A percentile compares a stretch with the other conserved stretches of the same genome.
These are phyloP conservation scores for Mixornis gularis DNA, from an alignment of 2,113 vertebrate species.

Conservation along the genomic window DNA sequence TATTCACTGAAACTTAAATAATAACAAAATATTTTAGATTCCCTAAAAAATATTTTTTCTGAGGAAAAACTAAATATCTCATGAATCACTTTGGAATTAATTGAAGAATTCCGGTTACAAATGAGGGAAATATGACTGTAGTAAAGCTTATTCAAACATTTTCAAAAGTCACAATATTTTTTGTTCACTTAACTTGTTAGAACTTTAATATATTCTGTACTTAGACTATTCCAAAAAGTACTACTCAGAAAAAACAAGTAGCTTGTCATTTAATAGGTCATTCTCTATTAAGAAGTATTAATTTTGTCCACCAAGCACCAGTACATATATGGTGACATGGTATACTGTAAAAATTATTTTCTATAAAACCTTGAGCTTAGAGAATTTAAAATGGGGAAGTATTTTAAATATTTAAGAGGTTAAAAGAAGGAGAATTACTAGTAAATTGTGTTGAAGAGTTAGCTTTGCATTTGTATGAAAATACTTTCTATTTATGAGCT, in stretches of 20 bases:
- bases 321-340: background rate
- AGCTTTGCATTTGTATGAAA: background rate
- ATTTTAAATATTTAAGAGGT: background rate
- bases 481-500: background rate
- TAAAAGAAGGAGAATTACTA: fast-evolving
- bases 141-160: background rate
- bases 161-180: background rate
- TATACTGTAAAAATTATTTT: background rate
- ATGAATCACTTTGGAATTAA: background rate
- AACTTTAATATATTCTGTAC: background rate
- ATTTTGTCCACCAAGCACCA: background rate
- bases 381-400: background rate
- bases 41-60: background rate
- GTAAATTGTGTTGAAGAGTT: background rate
- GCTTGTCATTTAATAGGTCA: background rate
- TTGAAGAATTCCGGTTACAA: background rate
- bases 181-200: background rate
- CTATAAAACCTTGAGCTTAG: background rate
- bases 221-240: background rate
- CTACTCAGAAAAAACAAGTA: background rate
- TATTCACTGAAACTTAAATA: background rate
- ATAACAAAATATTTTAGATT: background rate
- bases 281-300: background rate
- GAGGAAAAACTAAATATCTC: background rate
- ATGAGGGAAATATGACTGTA: background rate